Percentiles rank a stretch among this genome's conserved stretches.
These are phyloP conservation scores for Thryonomys swinderianus DNA, from an alignment of 2,113 vertebrate genomes.

Conservation along the genomic window DNA sequence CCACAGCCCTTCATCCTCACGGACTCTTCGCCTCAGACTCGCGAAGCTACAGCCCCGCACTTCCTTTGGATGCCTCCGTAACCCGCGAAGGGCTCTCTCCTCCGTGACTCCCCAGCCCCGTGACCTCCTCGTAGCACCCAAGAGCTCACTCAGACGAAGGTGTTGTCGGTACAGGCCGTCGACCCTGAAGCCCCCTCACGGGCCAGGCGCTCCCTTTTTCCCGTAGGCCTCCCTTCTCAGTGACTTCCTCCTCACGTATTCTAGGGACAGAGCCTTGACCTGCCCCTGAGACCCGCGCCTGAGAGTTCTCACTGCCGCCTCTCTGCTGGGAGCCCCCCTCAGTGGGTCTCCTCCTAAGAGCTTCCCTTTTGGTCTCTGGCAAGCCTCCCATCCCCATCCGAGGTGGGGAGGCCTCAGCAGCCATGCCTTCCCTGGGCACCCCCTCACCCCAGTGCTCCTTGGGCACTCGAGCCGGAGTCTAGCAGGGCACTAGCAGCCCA, in stretches of 20 bases:
- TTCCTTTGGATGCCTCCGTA: constrained; percentile 55
- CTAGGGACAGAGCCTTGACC: constrained; percentile 58
- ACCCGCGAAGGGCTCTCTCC: constrained; percentile 54
- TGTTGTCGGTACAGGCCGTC: constrained; percentile 65
- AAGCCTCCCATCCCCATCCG: constrained; percentile 42
- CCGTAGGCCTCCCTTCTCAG: constrained; percentile 16
- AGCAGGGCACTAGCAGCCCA: constrained; percentile 74
- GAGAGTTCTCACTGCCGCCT: constrained; percentile 36
- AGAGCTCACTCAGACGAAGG: constrained; percentile 44
- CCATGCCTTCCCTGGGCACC: constrained; percentile 74
- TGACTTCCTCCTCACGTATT: constrained; percentile 51
- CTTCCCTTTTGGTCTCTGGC: constrained; percentile 47
- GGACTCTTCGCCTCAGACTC: constrained; percentile 60
- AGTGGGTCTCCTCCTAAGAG: constrained; percentile 6
- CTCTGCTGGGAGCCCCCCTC: neutral
- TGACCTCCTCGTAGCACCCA: constrained; percentile 70
- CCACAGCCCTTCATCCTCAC: constrained; percentile 60
- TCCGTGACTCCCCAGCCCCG: constrained; percentile 46
- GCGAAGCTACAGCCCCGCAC: constrained; percentile 53
- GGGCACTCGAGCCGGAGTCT: constrained; percentile 68
- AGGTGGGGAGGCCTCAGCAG: constrained; percentile 77
- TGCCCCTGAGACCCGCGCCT: constrained; percentile 36
- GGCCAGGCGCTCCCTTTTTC: constrained; percentile 42
- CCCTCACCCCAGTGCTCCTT: constrained; percentile 45
- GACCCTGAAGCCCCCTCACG: constrained; percentile 57